Evolutionary conservation across 2,797 vertebrate species (phyloP).

Genomic region (Ispidina picta): DNA sequence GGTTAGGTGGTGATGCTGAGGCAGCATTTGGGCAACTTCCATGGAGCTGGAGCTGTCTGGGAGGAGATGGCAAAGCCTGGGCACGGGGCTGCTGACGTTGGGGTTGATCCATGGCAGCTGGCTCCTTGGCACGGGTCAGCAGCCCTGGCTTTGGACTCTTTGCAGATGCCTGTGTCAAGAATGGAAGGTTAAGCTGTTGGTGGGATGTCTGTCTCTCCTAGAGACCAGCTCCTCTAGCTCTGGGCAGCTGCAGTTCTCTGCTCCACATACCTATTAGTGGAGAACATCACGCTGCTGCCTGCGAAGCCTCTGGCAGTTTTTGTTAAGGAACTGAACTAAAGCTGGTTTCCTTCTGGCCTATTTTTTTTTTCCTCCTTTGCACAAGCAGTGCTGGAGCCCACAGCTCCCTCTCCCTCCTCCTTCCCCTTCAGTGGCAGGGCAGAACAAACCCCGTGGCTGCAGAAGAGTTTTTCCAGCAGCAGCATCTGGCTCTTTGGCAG

Average conservation of each 20-base stretch:
- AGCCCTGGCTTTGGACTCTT: neutral
- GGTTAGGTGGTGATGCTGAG: neutral
- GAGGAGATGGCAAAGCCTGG: neutral
- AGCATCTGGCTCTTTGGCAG: constrained; percentile 69
- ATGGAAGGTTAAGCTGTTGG: neutral
- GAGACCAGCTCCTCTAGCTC: neutral
- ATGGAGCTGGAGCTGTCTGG: neutral
- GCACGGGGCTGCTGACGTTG: neutral
- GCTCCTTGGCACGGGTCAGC: neutral
- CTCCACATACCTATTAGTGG: neutral
- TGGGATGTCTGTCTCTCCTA: neutral
- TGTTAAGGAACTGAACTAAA: neutral
- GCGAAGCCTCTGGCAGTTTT: neutral
- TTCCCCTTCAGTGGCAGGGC: neutral
- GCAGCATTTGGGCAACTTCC: neutral
- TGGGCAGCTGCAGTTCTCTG: neutral
- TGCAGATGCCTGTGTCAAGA: neutral
- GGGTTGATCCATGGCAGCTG: constrained; percentile 12
- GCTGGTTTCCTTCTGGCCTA: neutral
- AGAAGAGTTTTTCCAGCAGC: constrained; percentile 58
- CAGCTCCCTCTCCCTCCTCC: neutral
- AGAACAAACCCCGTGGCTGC: neutral
- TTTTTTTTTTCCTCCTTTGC: neutral
- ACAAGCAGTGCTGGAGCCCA: neutral
- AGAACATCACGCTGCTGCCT: neutral